Evolutionary conservation across 2,113 vertebrate genomes (phyloP), one percentile per base, ranked within the genome.

Genomic region (Xenopus laevis): DNA sequence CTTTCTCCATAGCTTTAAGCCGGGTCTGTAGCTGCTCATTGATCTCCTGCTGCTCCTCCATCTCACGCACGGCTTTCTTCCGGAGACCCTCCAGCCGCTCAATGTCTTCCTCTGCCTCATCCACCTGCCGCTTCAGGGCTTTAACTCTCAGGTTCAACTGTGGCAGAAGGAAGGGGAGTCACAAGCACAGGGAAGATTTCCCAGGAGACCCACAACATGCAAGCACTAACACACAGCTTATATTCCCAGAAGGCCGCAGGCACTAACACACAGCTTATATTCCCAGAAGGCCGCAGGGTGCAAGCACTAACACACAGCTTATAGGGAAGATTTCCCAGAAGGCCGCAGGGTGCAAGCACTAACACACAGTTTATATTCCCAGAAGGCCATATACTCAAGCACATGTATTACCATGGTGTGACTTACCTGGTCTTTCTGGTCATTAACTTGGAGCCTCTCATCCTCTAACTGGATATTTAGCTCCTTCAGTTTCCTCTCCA

Each of bases 401-500:
- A 18, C 60, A 62, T 3, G 18, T 3, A 3, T 13, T 30, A n/a
- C 10, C 15, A 62, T 4, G 13, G 13, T n/a, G 2, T 62, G 13
- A 8, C 79, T 55, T 76, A 97, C 96, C 92, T 98, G 95, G 81
- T 97, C 96, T 82, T 91, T 94, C 87, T 98, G 95, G 71, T 97
- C 94, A 1, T 79, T 88, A 73, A 93, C 88, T 0, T 93, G 87
- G 20, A 95, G 93, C 76, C 93, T 86, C 79, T 98, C 96, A 1
- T 98, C 95, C 0, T 98, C 96, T 27, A 97, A 86, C 30, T 93
- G 91, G 80, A 98, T 94, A 78, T 81, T 93, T 45, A 98, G 83
- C 10, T 98, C 96, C 81, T 98, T 98, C 21, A 98, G 85, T 76
- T 93, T 98, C 75, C 96, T 84, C 82, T 98, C 96, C 81, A 95